Conservation (phyloP, 2,888 invertebrate species). For the Laothoe populi region DNA sequence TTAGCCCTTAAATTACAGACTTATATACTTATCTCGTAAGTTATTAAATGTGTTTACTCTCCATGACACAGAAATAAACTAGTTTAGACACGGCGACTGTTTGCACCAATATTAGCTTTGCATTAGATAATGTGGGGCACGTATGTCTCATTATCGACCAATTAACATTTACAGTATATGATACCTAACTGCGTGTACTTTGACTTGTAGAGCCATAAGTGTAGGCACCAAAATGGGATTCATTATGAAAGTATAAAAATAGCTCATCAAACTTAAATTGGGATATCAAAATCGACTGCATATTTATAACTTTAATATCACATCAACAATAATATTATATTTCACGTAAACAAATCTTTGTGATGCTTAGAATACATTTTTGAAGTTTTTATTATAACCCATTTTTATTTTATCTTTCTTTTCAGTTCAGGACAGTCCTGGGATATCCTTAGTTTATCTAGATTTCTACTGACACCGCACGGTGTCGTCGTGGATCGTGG, state of each 20-base stretch:
- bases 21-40: neutral
- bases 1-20: neutral
- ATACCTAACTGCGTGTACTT: neutral
- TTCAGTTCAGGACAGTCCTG: too few species aligned
- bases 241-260: neutral
- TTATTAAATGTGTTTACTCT: conserved; percentile 50
- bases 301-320: too few species aligned
- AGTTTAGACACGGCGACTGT: conserved; percentile 58
- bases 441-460: too few species aligned
- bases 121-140: conserved; percentile 59
- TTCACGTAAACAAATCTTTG: too few species aligned
- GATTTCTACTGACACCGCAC: too few species aligned
- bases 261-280: too few species aligned
- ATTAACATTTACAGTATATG: conserved; percentile 19
- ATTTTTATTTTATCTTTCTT: too few species aligned
- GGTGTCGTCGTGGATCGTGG: too few species aligned
- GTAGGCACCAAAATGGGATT: neutral
- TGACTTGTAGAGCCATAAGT: neutral
- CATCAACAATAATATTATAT: too few species aligned
- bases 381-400: too few species aligned
- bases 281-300: too few species aligned
- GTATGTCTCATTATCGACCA: conserved; percentile 49
- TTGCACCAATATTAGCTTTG: conserved; percentile 43
- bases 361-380: too few species aligned
- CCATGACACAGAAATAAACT: conserved; percentile 77